A percentile compares a stretch with the other conserved stretches of the same genome.
Evolutionary conservation across 2,888 invertebrate genomes (phyloP).

Genomic region (Lasius platythorax): DNA sequence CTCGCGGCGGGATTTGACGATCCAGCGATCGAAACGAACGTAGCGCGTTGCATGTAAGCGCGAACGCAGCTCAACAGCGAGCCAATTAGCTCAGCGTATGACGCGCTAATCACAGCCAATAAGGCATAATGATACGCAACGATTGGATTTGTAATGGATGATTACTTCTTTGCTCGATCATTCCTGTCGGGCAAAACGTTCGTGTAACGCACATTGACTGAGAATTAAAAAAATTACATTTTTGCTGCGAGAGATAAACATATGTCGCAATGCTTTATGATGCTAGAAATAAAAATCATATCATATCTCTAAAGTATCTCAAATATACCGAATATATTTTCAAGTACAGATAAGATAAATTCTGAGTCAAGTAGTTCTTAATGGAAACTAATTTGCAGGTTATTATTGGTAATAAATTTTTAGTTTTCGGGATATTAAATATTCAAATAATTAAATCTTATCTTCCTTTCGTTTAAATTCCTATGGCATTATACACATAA

Average conservation of each 20-base stretch:
- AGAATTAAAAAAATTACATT: background rate
- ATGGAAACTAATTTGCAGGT: background rate
- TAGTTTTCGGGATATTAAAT: background rate
- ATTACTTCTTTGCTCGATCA: conserved; percentile 54
- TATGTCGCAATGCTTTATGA: background rate
- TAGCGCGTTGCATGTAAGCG: conserved; percentile 53
- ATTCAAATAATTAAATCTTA: background rate
- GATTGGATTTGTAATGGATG: conserved; percentile 50
- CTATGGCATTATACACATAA: background rate
- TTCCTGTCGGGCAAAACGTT: background rate
- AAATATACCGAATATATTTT: background rate
- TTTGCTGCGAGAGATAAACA: background rate
- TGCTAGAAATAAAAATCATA: background rate
- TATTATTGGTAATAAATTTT: background rate
- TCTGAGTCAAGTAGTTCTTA: background rate
- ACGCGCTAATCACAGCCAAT: conserved; percentile 67
- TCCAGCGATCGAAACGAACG: conserved; percentile 34
- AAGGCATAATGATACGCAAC: conserved; percentile 58
- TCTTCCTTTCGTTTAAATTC: background rate
- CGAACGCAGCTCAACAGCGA: conserved; percentile 36
- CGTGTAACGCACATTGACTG: background rate
- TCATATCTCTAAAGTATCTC: background rate
- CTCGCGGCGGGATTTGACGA: conserved; percentile 51
- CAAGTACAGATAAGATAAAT: background rate
- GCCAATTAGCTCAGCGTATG: conserved; percentile 63